Evolutionary conservation across 2,113 vertebrate species (phyloP).

Genomic region (Oncorhynchus tshawytscha): DNA sequence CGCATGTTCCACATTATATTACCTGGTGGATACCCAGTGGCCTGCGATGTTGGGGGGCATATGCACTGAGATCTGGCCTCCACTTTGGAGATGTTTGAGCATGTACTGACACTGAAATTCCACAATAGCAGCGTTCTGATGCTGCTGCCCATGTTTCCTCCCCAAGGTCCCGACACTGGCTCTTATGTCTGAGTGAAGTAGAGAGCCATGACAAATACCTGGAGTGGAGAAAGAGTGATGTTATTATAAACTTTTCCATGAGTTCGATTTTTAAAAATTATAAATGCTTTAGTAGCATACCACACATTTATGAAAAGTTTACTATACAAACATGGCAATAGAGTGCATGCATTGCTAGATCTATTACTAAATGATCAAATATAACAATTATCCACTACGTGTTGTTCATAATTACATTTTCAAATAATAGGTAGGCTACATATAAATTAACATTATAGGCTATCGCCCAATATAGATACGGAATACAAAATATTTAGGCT

Average conservation of each 20-base stretch:
- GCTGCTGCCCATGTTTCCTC: constrained; percentile 68
- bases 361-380: too few species aligned
- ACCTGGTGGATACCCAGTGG: constrained; percentile 88
- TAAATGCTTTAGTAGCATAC: too few species aligned
- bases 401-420: too few species aligned
- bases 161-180: constrained; percentile 74
- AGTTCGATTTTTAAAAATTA: too few species aligned
- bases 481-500: not conserved
- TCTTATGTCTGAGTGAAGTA: constrained; percentile 72
- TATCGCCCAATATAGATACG: not conserved
- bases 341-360: too few species aligned
- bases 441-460: too few species aligned
- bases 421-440: too few species aligned
- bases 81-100: constrained; percentile 83
- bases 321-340: too few species aligned
- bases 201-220: constrained; percentile 80
- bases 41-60: constrained; percentile 84
- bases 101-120: constrained; percentile 83
- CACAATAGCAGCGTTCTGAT: constrained; percentile 20
- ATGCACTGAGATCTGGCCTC: constrained; percentile 81
- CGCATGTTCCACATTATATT: constrained; percentile 29
- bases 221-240: not conserved
- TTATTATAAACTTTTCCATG: too few species aligned
- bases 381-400: not conserved
- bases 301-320: too few species aligned